Evolutionary conservation across 2,888 invertebrate species (phyloP).

Genomic region (Hemithea aestivaria): DNA sequence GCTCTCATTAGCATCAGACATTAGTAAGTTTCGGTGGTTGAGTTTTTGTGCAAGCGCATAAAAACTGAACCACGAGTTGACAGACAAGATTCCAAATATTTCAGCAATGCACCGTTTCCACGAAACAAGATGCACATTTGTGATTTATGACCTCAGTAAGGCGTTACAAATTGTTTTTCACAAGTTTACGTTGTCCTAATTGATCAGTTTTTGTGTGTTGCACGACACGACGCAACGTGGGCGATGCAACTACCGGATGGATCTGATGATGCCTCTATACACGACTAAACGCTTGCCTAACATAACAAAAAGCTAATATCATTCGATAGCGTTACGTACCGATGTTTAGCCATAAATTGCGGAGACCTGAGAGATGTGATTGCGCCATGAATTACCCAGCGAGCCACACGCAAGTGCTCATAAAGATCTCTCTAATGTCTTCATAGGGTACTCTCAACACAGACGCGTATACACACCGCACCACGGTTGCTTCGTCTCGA

Average conservation of each 20-base stretch:
- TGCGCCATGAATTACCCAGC: constrained; percentile 58
- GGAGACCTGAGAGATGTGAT: constrained; percentile 57
- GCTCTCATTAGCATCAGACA: constrained; percentile 61
- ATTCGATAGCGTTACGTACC: constrained; percentile 41
- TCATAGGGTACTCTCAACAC: constrained; percentile 60
- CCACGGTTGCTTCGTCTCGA: constrained; percentile 36
- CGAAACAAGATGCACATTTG: constrained; percentile 63
- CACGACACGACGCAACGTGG: constrained; percentile 42
- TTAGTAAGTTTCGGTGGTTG: no score
- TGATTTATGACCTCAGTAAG: constrained; percentile 65
- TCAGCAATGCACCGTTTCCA: constrained; percentile 66
- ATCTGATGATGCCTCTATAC: constrained; percentile 22
- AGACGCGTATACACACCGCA: constrained; percentile 35
- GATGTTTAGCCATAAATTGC: constrained; percentile 55
- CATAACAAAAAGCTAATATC: constrained; percentile 42
- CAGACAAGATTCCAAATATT: constrained; percentile 72
- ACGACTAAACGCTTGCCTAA: constrained; percentile 21
- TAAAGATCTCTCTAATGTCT: constrained; percentile 72
- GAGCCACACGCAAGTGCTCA: constrained; percentile 66
- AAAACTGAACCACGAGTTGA: constrained; percentile 62
- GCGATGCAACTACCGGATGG: constrained; percentile 27
- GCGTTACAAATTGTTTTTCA: constrained; percentile 68
- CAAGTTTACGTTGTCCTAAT: constrained; percentile 48
- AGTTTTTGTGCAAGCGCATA: constrained; percentile 38
- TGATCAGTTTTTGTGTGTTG: constrained; percentile 40